Base-by-base conservation (phyloP, 2,888 invertebrate species). In the Abrostola triplasia region DNA sequence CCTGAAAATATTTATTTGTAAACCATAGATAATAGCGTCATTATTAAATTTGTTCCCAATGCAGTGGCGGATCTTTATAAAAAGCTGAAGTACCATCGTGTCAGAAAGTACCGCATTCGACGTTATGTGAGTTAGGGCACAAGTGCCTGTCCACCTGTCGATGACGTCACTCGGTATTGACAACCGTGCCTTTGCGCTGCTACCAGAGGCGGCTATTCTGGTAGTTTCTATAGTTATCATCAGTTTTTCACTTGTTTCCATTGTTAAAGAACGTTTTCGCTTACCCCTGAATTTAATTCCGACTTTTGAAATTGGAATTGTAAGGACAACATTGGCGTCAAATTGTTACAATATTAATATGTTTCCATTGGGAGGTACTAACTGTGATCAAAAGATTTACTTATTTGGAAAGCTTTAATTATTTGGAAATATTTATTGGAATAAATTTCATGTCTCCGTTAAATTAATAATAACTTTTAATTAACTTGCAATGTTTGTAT, bases 91-190 rank as follows among this genome's bases (percentile, higher is more conserved):
- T 76, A 65, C 66, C 66, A 69, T 80, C 74, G 70, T 75, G 64
- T 73, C 58, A 59, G 70, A 73, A 67, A 67, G 71, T 76, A 72
- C 77, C 83, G 75, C 77, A 74, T 72, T 80, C 72, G 44, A 73
- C 70, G 79, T 78, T 66, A 71, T 67, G 63, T 63, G 68, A 64
- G 55, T 61, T 68, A 72, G 67, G 67, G 63, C 67, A 80, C 81
- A 81, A 80, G 83, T 83, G 81, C 75, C 77, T 71, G 81, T 77
- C 81, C 80, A 81, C 80, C 84, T 84, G 84, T 77, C 78, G 67
- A 42, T 80, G 70, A 77, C 75, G 77, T 76, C 79, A 80, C 54
- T 54, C 38, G 36, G 50, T 38, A 69, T 75, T 68, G 73, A 80
- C 80, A 66, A 70, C 63, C 64, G 68, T 51, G 52, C 70, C 64